Conservation (phyloP, 2,113 vertebrate genomes). For the sheep (Ovis aries) region ARS-UI_Ramb_v3.0 NC_056054.1:1953501-1954000, state of each 20-base stretch:
- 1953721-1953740: background rate
- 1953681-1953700: background rate
- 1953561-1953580: background rate
- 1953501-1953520: background rate
- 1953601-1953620: background rate
- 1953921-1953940: too few species aligned
- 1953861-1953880: background rate
- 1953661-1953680: background rate
- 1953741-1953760: fast-evolving
- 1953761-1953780: background rate
- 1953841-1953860: background rate
- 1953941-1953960: too few species aligned
- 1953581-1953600: background rate
- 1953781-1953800: background rate
- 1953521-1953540: fast-evolving
- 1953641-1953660: background rate
- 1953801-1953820: background rate
- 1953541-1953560: background rate
- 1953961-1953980: too few species aligned
- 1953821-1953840: background rate
- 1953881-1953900: background rate
- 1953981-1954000: too few species aligned
- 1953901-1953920: background rate
- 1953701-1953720: fast-evolving
- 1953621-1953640: background rate